phyloP scores from a whole-genome alignment of 1,140 invertebrate genomes.

The Drosophila neocordata region DNA sequence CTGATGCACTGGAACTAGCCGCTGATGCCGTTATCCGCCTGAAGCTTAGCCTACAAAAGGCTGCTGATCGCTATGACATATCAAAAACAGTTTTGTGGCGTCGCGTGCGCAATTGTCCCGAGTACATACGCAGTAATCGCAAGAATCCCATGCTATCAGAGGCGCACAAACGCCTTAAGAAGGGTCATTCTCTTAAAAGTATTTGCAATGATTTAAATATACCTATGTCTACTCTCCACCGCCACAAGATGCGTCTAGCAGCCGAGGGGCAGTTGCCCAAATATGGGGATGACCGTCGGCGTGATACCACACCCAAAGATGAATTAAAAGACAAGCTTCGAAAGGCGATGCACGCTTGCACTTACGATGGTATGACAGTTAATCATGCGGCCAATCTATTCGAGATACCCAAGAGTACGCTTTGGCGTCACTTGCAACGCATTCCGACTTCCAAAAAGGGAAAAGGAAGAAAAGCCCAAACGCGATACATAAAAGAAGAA shows the following conservation, averaged over 20 bases:
- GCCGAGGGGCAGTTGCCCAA: slow-evolving; percentile 84
- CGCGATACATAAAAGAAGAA: too few species aligned
- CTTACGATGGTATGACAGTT: slow-evolving; percentile 85
- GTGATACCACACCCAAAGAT: slow-evolving; percentile 83
- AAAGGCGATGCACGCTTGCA: slow-evolving; percentile 85
- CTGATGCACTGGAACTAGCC: slow-evolving; percentile 81
- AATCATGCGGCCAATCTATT: slow-evolving; percentile 84
- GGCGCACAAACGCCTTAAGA: slow-evolving; percentile 84
- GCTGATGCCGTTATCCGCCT: slow-evolving; percentile 85
- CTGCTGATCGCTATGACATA: slow-evolving; percentile 84
- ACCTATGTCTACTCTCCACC: slow-evolving; percentile 86
- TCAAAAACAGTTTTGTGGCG: slow-evolving; percentile 87
- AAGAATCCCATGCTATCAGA: slow-evolving; percentile 83
- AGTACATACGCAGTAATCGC: slow-evolving; percentile 83
- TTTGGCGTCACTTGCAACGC: slow-evolving; percentile 85
- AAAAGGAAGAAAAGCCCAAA: background rate
- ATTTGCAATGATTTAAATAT: slow-evolving; percentile 84
- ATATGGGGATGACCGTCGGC: slow-evolving; percentile 83
- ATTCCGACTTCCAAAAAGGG: slow-evolving; percentile 25
- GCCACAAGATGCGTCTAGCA: slow-evolving; percentile 85
- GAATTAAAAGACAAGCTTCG: slow-evolving; percentile 83
- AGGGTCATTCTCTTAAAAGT: slow-evolving; percentile 85
- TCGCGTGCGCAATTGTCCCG: slow-evolving; percentile 84
- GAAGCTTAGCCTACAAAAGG: slow-evolving; percentile 85
- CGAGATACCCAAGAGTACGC: slow-evolving; percentile 86